phyloP scores from a whole-genome alignment of 2,888 invertebrate species.

The Syrista parreyssii region DNA sequence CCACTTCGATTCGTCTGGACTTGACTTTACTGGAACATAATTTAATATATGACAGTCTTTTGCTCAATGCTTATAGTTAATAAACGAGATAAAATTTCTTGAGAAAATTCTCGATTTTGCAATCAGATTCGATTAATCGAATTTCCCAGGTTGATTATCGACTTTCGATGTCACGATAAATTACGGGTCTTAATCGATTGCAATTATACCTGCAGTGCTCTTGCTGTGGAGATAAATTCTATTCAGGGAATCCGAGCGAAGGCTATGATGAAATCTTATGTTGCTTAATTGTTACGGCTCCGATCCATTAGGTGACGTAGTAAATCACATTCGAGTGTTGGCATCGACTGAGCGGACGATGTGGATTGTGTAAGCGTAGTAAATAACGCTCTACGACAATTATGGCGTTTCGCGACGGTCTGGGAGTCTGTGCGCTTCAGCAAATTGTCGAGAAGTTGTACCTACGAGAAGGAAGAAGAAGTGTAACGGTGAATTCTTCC shows the following conservation, averaged over 20 bases:
- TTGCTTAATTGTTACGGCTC: neutral
- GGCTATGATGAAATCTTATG: neutral
- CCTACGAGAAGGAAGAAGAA: neutral
- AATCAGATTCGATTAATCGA: neutral
- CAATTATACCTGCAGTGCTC: neutral
- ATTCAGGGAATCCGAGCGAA: neutral
- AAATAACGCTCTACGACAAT: neutral
- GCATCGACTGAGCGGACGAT: neutral
- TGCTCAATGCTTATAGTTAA: neutral
- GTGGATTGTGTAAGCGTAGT: neutral
- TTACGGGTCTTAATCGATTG: neutral
- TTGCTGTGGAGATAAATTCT: neutral
- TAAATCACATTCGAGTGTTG: neutral
- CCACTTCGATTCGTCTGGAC: neutral
- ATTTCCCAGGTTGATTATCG: neutral
- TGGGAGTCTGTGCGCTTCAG: neutral
- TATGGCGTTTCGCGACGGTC: neutral
- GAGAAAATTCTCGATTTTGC: neutral
- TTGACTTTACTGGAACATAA: neutral
- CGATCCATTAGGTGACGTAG: neutral
- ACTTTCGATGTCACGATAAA: neutral
- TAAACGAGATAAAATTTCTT: no score
- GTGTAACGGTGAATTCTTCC: neutral
- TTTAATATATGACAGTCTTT: neutral
- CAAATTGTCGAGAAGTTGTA: neutral